Percentiles rank a stretch among this genome's conserved stretches.
These are phyloP conservation scores for Mustela lutreola DNA, from an alignment of 2,113 vertebrate species.

Conservation along the genomic window DNA sequence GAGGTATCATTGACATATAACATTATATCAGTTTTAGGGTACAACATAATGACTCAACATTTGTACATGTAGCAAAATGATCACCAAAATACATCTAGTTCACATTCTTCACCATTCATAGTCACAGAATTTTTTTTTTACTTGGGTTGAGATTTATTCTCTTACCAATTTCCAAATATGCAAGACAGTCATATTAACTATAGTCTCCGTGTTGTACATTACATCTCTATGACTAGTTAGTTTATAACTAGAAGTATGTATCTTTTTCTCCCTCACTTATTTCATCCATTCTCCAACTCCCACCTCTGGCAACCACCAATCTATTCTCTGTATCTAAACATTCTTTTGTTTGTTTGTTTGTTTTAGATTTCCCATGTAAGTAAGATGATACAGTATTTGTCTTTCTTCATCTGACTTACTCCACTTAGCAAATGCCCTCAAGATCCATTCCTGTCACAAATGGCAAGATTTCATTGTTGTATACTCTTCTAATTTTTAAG, in stretches of 20 bases:
- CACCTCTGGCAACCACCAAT: neutral
- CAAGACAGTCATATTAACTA: neutral
- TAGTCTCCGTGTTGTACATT: neutral
- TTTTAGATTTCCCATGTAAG: neutral
- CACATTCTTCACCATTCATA: neutral
- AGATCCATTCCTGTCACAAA: neutral
- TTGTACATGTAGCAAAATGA: neutral
- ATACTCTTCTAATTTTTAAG: slow-evolving; percentile 63
- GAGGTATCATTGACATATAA: neutral
- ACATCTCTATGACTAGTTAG: neutral
- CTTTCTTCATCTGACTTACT: neutral
- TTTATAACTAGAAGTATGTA: neutral
- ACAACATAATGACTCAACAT: neutral
- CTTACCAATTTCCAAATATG: neutral
- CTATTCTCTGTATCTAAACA: neutral
- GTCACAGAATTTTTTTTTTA: neutral
- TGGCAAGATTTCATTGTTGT: neutral
- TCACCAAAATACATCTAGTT: neutral
- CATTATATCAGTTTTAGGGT: neutral
- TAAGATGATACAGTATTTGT: neutral
- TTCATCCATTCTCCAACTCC: neutral
- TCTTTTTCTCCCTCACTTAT: neutral
- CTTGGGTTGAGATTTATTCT: neutral
- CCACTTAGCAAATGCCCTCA: neutral
- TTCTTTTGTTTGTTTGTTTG: neutral